Base-by-base conservation (phyloP, 2,113 vertebrate species). In the Heteronetta atricapilla region DNA sequence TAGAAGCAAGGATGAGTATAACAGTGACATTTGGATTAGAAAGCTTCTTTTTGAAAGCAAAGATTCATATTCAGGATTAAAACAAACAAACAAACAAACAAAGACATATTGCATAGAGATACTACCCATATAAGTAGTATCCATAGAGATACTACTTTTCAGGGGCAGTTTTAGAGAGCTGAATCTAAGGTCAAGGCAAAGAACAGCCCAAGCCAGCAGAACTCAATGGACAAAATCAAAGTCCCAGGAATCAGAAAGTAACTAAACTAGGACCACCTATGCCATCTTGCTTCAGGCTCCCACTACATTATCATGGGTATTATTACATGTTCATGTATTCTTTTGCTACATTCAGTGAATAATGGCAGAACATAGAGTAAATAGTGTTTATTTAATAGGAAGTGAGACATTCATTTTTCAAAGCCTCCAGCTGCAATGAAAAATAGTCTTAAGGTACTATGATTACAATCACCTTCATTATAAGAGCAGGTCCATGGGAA, bases 11-110 rank as follows among this genome's bases (percentile, higher is more conserved):
- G 25, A 40, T 38, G 10, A 70, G 11, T 56, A 33, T 67, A 83
- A n/a, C 7, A 44, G 21, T 68, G 76, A 93, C 84, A 73, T 13
- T 16, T 58, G 36, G 38, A 66, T n/a, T 50, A 83, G 33, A 95
- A 86, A 87, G 44, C 36, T 86, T 13, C 26, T 85, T 89, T 53
- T 53, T 62, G 62, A 69, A 88, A 87, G 38, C 25, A 56, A 90
- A 34, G n/a, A 78, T 88, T 90, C 33, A 20, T 76, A 38, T 68
- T 86, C 8, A 8, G 16, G 33, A 60, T 38, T 58, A 82, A 89
- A 2, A 40, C 72, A 56, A 28, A 28, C 25, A 10, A 62, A 25
- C 22, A 8, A n/a, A 59, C 56, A n/a, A 58, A n/a, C 33, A 62
- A 36, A 40, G 38, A 0, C 9, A 80, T 7, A 81, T 33, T 75